Evolutionary conservation across 2,888 invertebrate genomes (phyloP), one percentile per base, ranked within the genome.

Genomic region (Agrotis segetum): DNA sequence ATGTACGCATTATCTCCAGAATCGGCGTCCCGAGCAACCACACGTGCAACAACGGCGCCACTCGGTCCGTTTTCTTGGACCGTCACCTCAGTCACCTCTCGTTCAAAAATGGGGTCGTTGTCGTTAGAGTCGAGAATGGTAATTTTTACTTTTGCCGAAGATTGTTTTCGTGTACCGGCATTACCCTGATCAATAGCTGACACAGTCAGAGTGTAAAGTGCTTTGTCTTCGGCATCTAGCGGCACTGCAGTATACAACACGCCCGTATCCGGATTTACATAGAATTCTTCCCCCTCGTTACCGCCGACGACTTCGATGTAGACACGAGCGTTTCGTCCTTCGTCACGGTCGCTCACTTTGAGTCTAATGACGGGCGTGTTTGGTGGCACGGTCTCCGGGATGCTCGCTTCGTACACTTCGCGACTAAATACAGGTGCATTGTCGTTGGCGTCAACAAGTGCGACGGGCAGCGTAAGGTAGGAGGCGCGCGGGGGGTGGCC

Each of bases 1-100:
- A 99, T 98, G 94, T 99, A 99, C 1, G 99, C 99, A 94, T 99
- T 99, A 90, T 99, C 99, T 0, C 99, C 99, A 1, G 98, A 97
- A 92, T 99, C 99, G 19, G 97, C 97, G 93, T 99, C 99, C 77
- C 97, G 97, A 0, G 99, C 99, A 56, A 97, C 96, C 6, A 99
- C 98, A 81, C 98, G 98, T 16, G 98, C 97, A 1, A 99, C 98
- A 14, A 97, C 97, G 2, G 98, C 98, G 2, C 99, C 99, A 11
- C 98, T 97, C 0, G 98, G 97, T 88, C 98, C 98, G 92, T 99
- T 99, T 93, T 99, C 99, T 83, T 98, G 97, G 52, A 99, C 96
- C 87, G 96, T 97, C 9, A 99, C 98, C 17, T 97, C 97, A 90
- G 97, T 96, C 85, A 97, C 97, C 6, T 97, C 92, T 72, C 97